phyloP scores from a whole-genome alignment of 30 jellyfish, hydroid and myxozoan genomes.

The Nemopilema nomurai region DNA sequence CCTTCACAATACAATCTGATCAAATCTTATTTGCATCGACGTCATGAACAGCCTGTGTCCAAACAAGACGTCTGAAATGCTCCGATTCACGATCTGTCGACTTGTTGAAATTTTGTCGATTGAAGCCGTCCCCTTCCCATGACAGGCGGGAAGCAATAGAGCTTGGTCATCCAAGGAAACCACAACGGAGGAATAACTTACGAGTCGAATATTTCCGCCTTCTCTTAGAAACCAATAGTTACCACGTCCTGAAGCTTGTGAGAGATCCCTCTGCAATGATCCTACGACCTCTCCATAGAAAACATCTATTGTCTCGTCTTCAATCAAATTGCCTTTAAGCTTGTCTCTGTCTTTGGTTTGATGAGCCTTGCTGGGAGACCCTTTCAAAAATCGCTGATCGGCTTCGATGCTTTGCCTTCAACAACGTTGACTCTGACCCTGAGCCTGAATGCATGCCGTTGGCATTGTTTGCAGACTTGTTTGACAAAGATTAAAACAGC shows the following conservation, averaged over 20 bases:
- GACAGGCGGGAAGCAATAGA: not conserved
- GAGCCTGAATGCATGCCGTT: not conserved
- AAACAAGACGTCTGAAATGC: not conserved
- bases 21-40: not conserved
- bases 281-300: not conserved
- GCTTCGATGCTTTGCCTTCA: no score
- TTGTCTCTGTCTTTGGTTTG: not conserved
- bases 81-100: not conserved
- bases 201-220: not conserved
- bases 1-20: not conserved
- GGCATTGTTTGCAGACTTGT: not conserved
- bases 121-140: not conserved
- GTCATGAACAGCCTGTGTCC: not conserved
- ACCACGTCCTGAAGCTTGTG: not conserved
- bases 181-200: not conserved
- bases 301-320: not conserved
- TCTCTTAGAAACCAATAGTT: not conserved
- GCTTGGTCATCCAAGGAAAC: not conserved
- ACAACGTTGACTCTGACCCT: no score
- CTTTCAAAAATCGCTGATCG: not conserved
- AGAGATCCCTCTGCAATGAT: not conserved
- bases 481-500: not conserved
- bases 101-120: not conserved
- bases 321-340: not conserved
- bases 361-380: not conserved